phyloP scores from a whole-genome alignment of 2,113 vertebrate genomes.

The Orthonyx spaldingii region DNA sequence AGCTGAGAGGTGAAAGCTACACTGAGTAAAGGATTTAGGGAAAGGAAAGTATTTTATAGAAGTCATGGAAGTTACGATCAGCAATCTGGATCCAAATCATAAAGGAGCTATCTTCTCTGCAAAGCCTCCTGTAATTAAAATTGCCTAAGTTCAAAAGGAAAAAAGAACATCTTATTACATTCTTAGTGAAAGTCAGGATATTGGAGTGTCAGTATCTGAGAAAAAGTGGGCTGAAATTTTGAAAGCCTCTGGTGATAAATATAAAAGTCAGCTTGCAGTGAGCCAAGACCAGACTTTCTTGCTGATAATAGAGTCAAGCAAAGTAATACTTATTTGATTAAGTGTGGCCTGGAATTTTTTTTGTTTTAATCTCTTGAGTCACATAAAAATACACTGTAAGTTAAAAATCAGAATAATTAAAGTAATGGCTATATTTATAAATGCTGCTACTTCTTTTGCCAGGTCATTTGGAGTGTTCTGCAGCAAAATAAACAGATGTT shows the following conservation, averaged over 20 bases:
- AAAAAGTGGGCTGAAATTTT: neutral
- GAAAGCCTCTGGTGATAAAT: neutral
- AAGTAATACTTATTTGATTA: constrained; percentile 13
- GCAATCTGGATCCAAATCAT: neutral
- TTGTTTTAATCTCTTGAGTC: neutral
- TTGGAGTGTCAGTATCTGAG: neutral
- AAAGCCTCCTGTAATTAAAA: neutral
- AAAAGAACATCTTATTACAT: neutral
- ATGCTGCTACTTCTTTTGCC: neutral
- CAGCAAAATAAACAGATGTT: constrained; percentile 22
- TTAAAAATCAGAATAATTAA: constrained; percentile 10
- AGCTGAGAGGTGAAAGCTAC: neutral
- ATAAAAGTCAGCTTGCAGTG: neutral
- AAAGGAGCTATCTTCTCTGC: neutral
- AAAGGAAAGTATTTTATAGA: neutral
- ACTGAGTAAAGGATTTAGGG: neutral
- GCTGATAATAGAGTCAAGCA: neutral
- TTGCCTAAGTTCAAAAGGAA: neutral
- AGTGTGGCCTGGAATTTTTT: neutral
- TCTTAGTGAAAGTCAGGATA: neutral
- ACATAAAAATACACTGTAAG: neutral
- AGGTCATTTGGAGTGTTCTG: neutral
- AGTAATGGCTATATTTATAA: constrained; percentile 10
- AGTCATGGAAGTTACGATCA: neutral
- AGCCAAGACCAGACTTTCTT: neutral